Conservation (phyloP, 37 sponge, comb jelly and placozoan species). For the Dysidea cf. avara region DNA sequence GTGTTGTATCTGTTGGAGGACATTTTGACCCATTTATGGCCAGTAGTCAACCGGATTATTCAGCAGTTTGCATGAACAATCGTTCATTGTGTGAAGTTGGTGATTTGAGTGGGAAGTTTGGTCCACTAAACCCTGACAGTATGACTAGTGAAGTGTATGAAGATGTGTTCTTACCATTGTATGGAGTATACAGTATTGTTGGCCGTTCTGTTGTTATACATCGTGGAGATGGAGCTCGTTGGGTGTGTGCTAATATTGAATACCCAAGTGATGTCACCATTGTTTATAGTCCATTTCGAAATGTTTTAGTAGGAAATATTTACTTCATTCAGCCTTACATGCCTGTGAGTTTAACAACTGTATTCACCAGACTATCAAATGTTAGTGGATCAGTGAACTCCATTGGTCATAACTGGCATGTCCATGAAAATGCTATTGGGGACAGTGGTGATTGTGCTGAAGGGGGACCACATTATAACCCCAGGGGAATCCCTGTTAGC, state of each 20-base stretch:
- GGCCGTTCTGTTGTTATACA: slow-evolving; percentile 70
- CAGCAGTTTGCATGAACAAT: slow-evolving; percentile 4
- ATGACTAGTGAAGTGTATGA: background rate
- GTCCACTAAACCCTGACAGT: slow-evolving; percentile 8
- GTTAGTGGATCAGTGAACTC: slow-evolving; percentile 17
- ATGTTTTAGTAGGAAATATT: slow-evolving; percentile 37
- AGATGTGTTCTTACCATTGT: slow-evolving; percentile 50
- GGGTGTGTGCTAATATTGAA: slow-evolving; percentile 75
- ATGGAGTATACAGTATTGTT: slow-evolving; percentile 54
- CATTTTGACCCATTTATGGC: slow-evolving; percentile 58
- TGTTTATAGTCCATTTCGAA: slow-evolving; percentile 50
- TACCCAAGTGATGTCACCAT: slow-evolving; percentile 19
- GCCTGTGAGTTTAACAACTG: slow-evolving; percentile 14
- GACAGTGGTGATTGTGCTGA: slow-evolving; percentile 15
- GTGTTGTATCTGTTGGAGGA: slow-evolving; percentile 20
- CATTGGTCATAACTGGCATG: slow-evolving; percentile 55
- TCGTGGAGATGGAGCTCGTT: slow-evolving; percentile 4
- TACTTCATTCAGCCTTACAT: slow-evolving; percentile 30
- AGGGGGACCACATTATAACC: slow-evolving; percentile 35
- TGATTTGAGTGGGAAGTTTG: slow-evolving; percentile 68
- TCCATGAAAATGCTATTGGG: slow-evolving; percentile 28
- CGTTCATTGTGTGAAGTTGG: slow-evolving; percentile 50
- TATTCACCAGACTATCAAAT: slow-evolving; percentile 22
- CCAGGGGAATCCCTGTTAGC: slow-evolving; percentile 3
- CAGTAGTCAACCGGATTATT: slow-evolving; percentile 6